phyloP scores from a whole-genome alignment of 2,888 invertebrate genomes.

The Ormyrus pomaceus region DNA sequence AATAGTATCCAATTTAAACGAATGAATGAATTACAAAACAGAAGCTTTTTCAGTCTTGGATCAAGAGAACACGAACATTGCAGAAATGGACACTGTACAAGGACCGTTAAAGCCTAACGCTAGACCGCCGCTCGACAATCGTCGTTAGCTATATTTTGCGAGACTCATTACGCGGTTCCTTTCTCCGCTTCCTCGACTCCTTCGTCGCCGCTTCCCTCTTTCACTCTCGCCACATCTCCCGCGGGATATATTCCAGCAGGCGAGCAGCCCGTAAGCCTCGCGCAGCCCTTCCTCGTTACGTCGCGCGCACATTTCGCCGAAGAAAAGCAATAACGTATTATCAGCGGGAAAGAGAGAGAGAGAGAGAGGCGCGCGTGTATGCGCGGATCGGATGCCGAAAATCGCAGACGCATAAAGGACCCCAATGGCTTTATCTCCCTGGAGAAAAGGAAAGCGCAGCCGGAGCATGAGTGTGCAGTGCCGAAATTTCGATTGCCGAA shows the following conservation, averaged over 20 bases:
- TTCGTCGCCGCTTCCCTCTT: slow-evolving; percentile 57
- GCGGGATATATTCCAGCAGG: slow-evolving; percentile 49
- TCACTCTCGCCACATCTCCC: slow-evolving; percentile 60
- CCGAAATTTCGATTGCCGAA: too few relatives aligned
- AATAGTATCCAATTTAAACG: too few relatives aligned
- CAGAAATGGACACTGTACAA: slow-evolving; percentile 71
- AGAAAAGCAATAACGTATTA: slow-evolving; percentile 56
- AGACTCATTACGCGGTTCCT: slow-evolving; percentile 70
- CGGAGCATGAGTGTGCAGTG: too few relatives aligned
- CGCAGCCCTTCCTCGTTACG: slow-evolving; percentile 50
- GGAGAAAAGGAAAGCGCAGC: too few relatives aligned
- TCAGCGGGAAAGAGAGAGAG: slow-evolving; percentile 2
- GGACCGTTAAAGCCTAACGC: slow-evolving; percentile 69
- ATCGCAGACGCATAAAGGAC: slow-evolving; percentile 9
- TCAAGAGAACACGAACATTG: slow-evolving; percentile 65
- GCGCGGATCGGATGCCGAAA: slow-evolving; percentile 22
- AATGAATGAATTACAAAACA: too few relatives aligned
- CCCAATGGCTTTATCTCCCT: too few relatives aligned
- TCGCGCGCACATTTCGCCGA: neutral
- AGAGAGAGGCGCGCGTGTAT: neutral
- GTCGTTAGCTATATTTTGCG: slow-evolving; percentile 69
- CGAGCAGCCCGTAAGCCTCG: slow-evolving; percentile 68
- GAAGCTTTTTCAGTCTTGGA: neutral
- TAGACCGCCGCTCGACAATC: slow-evolving; percentile 74
- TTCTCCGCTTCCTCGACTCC: slow-evolving; percentile 57